These are phyloP conservation scores for Temnothorax longispinosus DNA, from an alignment of 1,140 invertebrate species.

Conservation along the genomic window DNA sequence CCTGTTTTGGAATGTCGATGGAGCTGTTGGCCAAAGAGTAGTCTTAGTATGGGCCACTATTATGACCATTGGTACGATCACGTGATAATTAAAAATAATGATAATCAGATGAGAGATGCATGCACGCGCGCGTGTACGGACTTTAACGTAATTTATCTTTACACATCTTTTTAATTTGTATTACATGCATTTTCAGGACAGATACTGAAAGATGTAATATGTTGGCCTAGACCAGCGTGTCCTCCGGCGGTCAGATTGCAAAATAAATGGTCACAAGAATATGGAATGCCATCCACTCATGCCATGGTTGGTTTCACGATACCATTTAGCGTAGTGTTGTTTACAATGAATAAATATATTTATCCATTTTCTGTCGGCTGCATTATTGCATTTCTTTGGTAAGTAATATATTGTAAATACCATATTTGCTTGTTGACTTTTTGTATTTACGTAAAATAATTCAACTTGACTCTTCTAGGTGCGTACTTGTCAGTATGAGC, in stretches of 20 bases:
- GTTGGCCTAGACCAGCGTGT: slow-evolving; percentile 93
- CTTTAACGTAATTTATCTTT: background rate
- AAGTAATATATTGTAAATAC: slow-evolving; percentile 53
- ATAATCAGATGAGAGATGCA: too few relatives aligned
- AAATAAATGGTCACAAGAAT: slow-evolving; percentile 94
- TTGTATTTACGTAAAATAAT: slow-evolving; percentile 26
- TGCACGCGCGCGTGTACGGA: background rate
- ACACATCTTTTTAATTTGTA: background rate
- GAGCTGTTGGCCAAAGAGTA: slow-evolving; percentile 92
- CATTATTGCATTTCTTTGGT: slow-evolving; percentile 87
- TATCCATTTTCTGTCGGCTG: slow-evolving; percentile 88
- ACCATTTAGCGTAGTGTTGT: slow-evolving; percentile 93
- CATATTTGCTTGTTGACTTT: background rate
- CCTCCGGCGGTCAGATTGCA: slow-evolving; percentile 94
- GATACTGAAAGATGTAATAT: slow-evolving; percentile 94
- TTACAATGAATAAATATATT: slow-evolving; percentile 93
- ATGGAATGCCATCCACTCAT: slow-evolving; percentile 97
- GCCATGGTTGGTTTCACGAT: slow-evolving; percentile 96
- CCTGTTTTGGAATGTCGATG: slow-evolving; percentile 97
- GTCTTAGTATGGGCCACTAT: slow-evolving; percentile 93
- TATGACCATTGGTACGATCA: slow-evolving; percentile 92
- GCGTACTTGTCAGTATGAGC: slow-evolving; percentile 92
- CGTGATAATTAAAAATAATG: background rate
- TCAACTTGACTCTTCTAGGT: slow-evolving; percentile 85
- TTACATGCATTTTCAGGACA: slow-evolving; percentile 88